Evolutionary conservation across 2,888 invertebrate species (phyloP), one percentile per base, ranked within the genome.

Genomic region (Microchrysa polita): DNA sequence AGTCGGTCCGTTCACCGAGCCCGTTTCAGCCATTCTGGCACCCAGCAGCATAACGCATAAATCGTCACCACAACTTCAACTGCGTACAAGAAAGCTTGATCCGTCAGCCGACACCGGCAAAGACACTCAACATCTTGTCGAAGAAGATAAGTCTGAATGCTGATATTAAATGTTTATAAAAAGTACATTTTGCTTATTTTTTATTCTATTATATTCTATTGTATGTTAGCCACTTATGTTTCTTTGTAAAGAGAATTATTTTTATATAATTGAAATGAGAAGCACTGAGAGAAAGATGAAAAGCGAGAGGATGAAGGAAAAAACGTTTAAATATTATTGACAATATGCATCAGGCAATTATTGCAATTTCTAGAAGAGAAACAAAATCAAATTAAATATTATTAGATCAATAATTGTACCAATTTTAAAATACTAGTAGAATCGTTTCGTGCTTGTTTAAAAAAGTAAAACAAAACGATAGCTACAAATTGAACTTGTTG

Each of bases 121-220:
- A 84, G 96, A 96, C 86, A 96, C 96, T 61, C 94, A 94, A 85
- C 91, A 92, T 83, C 89, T 96, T 78, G 96, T 96, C 78, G 92
- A 92, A 84, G 96, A 96, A 87, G 95, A 95, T 87, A 91, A 91
- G 86, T 91, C 85, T 81, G 85, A 85, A 79, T 85, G 85, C 85
- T 85, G 85, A 85, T 85, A 84, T 82, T 82, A 81, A 82, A 81
- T 82, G 74, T 77, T 77, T 71, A 72, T 74, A 75, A 76, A 34
- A 34, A 34, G 67, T 61, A 69, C 73, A 74, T 75, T 67, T 72
- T 67, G 61, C 69, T 69, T 67, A 5, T 34, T 34, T 34, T 34
- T 34, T 34, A n/a, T n/a, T n/a, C 67, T 75, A 72, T 72, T 73
- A 73, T 71, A 65, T 63, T 53, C 55, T 55, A 55, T 57, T 69